Evolutionary conservation across 1,140 invertebrate genomes (phyloP).

Genomic region (Drosophila truncata): DNA sequence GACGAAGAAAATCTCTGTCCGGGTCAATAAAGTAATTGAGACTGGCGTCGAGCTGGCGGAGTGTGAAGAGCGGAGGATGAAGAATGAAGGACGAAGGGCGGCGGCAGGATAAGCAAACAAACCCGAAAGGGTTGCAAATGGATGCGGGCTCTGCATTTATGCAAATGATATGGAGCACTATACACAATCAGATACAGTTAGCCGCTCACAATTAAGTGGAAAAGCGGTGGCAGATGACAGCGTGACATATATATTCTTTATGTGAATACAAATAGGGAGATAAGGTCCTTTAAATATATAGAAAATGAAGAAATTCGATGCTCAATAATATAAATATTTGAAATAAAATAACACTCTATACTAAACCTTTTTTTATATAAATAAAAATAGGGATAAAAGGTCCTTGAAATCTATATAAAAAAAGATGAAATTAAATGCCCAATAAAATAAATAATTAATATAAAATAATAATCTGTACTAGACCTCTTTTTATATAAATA

Average conservation of each 20-base stretch:
- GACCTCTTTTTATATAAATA: not conserved
- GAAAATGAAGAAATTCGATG: too few relatives aligned
- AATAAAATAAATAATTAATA: too few relatives aligned
- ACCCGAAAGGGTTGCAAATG: constrained; percentile 48
- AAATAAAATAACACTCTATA: too few relatives aligned
- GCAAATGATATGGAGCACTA: constrained; percentile 36
- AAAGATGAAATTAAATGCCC: fast-evolving
- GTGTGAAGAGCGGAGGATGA: not conserved
- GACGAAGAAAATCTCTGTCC: constrained; percentile 24
- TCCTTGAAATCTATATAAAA: not conserved
- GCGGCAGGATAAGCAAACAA: constrained; percentile 53
- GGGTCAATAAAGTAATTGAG: constrained; percentile 82
- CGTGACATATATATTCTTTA: not conserved
- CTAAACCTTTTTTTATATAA: not conserved
- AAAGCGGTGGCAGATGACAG: not conserved
- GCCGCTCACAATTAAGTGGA: constrained; percentile 16
- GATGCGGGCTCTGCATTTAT: constrained; percentile 56
- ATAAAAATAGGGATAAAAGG: not conserved
- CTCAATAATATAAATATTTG: too few relatives aligned
- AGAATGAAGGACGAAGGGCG: constrained; percentile 31
- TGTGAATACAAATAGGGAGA: not conserved
- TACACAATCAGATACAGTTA: constrained; percentile 41
- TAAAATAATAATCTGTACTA: too few relatives aligned
- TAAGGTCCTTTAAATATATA: too few relatives aligned
- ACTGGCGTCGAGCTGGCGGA: constrained; percentile 67